These are phyloP conservation scores for Catostomus latipinnis DNA, from an alignment of 2,797 vertebrate species.

Conservation along the genomic window DNA sequence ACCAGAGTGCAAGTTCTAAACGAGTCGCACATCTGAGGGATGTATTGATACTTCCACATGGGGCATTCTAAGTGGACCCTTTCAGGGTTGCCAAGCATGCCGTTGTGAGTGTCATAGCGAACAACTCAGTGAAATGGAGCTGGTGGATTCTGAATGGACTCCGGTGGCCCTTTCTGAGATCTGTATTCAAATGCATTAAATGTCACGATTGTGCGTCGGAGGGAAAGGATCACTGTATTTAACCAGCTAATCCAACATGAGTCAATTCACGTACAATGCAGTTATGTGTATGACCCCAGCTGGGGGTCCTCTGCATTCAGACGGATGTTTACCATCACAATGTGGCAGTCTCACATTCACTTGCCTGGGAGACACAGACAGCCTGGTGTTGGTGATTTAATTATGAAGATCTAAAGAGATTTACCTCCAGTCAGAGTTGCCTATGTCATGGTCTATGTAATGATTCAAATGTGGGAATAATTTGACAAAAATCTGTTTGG, in stretches of 20 bases:
- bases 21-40: conserved; percentile 28
- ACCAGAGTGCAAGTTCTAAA: conserved; percentile 33
- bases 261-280: conserved; percentile 76
- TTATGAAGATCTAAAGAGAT: conserved; percentile 30
- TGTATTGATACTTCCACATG: conserved; percentile 43
- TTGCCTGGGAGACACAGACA: conserved; percentile 65
- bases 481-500: background rate
- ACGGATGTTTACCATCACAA: conserved; percentile 79
- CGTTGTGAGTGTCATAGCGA: conserved; percentile 50
- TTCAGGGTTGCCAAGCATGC: conserved; percentile 66
- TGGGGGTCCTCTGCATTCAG: conserved; percentile 72
- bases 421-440: background rate
- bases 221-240: conserved; percentile 72
- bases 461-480: background rate
- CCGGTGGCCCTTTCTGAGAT: conserved; percentile 56
- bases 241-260: conserved; percentile 78
- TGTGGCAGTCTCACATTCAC: conserved; percentile 71
- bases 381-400: conserved; percentile 72
- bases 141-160: conserved; percentile 59
- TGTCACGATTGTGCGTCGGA: conserved; percentile 71
- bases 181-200: conserved; percentile 66
- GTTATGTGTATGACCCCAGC: conserved; percentile 68
- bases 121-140: conserved; percentile 46
- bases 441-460: background rate
- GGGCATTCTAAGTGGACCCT: conserved; percentile 58